Evolutionary conservation across 2,797 vertebrate genomes (phyloP).

Genomic region (Gorsachius magnificus): DNA sequence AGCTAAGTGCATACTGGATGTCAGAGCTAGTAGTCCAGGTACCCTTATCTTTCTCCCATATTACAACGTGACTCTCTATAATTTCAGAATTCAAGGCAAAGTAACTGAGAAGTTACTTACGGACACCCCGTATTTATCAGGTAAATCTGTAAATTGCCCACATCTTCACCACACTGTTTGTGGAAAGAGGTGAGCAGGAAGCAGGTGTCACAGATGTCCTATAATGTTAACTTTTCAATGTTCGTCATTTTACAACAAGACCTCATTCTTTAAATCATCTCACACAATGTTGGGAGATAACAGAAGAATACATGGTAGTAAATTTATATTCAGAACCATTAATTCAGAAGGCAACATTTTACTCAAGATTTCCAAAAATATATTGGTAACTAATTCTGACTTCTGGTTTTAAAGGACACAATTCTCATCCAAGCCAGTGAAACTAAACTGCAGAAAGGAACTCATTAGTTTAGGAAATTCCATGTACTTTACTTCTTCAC

Average conservation of each 20-base stretch:
- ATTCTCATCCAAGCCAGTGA: not conserved
- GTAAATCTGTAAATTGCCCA: not conserved
- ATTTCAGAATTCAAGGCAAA: not conserved
- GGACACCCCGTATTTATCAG: not conserved
- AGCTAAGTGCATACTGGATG: not conserved
- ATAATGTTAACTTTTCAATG: not conserved
- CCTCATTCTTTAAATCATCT: not conserved
- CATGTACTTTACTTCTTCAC: not conserved
- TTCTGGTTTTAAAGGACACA: not conserved
- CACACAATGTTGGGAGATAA: not conserved
- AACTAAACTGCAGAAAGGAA: not conserved
- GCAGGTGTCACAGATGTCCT: not conserved
- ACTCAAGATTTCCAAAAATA: not conserved
- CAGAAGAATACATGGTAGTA: fast-evolving
- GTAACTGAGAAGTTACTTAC: not conserved
- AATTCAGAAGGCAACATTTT: not conserved
- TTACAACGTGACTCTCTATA: not conserved
- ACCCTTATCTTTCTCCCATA: not conserved
- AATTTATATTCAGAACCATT: not conserved
- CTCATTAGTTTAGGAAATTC: not conserved
- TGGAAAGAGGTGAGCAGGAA: not conserved
- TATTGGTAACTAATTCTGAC: not conserved
- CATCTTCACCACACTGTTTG: not conserved
- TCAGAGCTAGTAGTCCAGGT: not conserved
- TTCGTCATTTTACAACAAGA: not conserved